Conservation (phyloP, 1,140 invertebrate genomes). For the Drosophila parabipectinata region DNA sequence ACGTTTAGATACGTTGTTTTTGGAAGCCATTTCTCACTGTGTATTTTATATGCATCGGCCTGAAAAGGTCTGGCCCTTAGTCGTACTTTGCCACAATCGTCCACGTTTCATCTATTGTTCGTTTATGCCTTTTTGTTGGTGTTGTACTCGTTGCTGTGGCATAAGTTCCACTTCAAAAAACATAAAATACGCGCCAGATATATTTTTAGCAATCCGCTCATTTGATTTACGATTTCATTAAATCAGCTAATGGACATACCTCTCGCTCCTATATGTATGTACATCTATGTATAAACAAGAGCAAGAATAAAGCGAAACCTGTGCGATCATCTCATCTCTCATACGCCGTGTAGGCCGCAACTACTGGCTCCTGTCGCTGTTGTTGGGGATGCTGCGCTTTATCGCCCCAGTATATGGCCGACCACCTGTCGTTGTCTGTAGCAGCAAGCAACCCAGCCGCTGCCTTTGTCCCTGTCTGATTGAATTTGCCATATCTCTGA, state of each 20-base stretch:
- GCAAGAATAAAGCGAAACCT: constrained; percentile 55
- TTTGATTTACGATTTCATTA: constrained; percentile 83
- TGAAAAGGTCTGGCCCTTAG: constrained; percentile 19
- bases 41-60: constrained; percentile 10
- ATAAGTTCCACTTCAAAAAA: constrained; percentile 82
- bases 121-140: constrained; percentile 28
- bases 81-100: constrained; percentile 72
- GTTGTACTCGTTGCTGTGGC: constrained; percentile 53
- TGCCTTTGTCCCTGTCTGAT: constrained; percentile 29
- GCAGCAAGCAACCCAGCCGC: constrained; percentile 8
- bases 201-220: constrained; percentile 79
- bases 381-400: constrained; percentile 22
- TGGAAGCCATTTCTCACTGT: neutral
- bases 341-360: constrained; percentile 46
- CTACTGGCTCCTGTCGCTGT: constrained; percentile 10
- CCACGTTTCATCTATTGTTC: constrained; percentile 81
- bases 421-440: constrained; percentile 78
- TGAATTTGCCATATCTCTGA: constrained; percentile 6
- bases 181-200: constrained; percentile 75
- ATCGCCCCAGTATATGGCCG: constrained; percentile 34
- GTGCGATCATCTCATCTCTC: constrained; percentile 54
- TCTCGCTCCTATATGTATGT: constrained; percentile 22
- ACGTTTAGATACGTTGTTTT: no score
- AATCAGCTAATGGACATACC: constrained; percentile 79
- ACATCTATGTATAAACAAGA: constrained; percentile 1